These are phyloP conservation scores for Melanitta fusca DNA, from an alignment of 2,797 vertebrate genomes.

Conservation along the genomic window DNA sequence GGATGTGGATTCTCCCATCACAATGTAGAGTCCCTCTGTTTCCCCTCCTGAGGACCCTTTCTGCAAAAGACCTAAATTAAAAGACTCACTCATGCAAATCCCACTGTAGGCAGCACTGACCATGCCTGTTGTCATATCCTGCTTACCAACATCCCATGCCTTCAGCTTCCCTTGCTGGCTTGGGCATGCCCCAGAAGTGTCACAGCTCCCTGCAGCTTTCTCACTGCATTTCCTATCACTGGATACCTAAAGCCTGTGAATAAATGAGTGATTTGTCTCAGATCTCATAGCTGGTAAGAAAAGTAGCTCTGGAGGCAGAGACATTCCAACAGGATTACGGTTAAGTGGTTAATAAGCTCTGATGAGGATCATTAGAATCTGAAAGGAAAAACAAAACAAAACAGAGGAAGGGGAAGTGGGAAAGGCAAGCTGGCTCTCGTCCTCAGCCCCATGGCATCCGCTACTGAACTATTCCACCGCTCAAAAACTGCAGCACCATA, in stretches of 20 bases:
- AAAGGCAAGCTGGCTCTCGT: background rate
- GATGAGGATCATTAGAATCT: background rate
- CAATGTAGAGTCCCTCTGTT: background rate
- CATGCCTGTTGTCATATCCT: background rate
- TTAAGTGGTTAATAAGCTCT: conserved; percentile 20
- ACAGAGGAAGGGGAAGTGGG: background rate
- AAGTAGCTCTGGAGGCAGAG: background rate
- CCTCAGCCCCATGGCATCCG: background rate
- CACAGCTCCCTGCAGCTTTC: background rate
- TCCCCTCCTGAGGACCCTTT: background rate
- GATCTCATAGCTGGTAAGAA: background rate
- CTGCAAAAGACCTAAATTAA: background rate
- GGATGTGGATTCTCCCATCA: background rate
- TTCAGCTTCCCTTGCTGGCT: background rate
- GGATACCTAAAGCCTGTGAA: background rate
- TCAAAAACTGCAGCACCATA: background rate
- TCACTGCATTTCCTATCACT: background rate
- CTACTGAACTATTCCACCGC: background rate
- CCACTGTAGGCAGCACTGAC: background rate
- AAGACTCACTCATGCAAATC: background rate
- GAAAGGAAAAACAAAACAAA: background rate
- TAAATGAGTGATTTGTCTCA: background rate
- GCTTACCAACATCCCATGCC: background rate
- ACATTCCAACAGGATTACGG: conserved; percentile 20
- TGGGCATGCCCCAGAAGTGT: no score